phyloP scores from a whole-genome alignment of 1,140 invertebrate genomes.

The honey bee (Apis mellifera) region Amel_HAv3.1 CM009944.2:10509501-10510000 shows the following conservation, averaged over 20 bases:
- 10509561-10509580: neutral
- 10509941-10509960: too few species aligned
- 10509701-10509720: neutral
- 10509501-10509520: constrained; percentile 43
- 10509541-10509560: constrained; percentile 25
- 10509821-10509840: too few species aligned
- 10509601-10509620: constrained; percentile 43
- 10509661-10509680: constrained; percentile 50
- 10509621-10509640: constrained; percentile 18
- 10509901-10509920: too few species aligned
- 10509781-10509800: neutral
- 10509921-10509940: too few species aligned
- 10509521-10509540: constrained; percentile 45
- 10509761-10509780: neutral
- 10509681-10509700: constrained; percentile 24
- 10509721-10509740: neutral
- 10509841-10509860: too few species aligned
- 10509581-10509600: neutral
- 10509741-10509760: neutral
- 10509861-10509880: too few species aligned
- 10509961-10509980: too few species aligned
- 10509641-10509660: constrained; percentile 8
- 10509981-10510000: too few species aligned
- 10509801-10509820: neutral
- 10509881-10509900: too few species aligned